A percentile compares a stretch with the other conserved stretches of the same genome.
These are phyloP conservation scores for Hemitrygon akajei DNA, from an alignment of 2,797 vertebrate genomes.

Conservation along the genomic window DNA sequence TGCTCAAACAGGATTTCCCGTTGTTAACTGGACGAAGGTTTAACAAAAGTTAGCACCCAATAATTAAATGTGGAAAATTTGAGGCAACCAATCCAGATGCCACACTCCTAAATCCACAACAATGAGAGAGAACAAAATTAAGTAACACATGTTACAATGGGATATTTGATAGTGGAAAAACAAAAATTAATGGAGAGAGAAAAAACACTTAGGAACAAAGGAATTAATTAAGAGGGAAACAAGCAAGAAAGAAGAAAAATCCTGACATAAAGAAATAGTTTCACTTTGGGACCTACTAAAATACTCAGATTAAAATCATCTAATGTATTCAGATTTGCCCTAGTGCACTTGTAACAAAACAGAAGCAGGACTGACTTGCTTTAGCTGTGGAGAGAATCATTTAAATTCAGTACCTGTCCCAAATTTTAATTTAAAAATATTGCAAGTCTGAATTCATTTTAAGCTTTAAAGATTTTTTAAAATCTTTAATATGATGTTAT, in stretches of 20 bases:
- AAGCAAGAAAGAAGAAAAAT: not conserved
- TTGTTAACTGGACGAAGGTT: not conserved
- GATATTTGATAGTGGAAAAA: not conserved
- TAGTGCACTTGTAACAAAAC: not conserved
- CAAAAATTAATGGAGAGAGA: not conserved
- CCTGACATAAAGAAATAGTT: not conserved
- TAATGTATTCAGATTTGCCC: not conserved
- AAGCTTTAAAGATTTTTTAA: not conserved
- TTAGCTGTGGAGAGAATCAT: not conserved
- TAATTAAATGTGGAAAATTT: not conserved
- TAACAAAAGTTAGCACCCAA: not conserved
- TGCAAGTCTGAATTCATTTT: not conserved
- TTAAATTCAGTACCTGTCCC: not conserved
- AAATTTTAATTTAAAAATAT: conserved; percentile 19
- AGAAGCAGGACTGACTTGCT: not conserved
- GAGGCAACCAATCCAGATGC: not conserved
- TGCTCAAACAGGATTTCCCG: not conserved
- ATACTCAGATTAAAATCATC: not conserved
- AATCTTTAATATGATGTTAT: not conserved
- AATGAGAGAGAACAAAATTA: not conserved
- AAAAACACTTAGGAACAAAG: not conserved
- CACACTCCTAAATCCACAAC: not conserved
- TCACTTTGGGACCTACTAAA: not conserved
- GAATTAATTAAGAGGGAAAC: not conserved
- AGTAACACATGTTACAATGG: not conserved